Evolutionary conservation across 2,888 invertebrate genomes (phyloP).

Genomic region (Arge pagana): DNA sequence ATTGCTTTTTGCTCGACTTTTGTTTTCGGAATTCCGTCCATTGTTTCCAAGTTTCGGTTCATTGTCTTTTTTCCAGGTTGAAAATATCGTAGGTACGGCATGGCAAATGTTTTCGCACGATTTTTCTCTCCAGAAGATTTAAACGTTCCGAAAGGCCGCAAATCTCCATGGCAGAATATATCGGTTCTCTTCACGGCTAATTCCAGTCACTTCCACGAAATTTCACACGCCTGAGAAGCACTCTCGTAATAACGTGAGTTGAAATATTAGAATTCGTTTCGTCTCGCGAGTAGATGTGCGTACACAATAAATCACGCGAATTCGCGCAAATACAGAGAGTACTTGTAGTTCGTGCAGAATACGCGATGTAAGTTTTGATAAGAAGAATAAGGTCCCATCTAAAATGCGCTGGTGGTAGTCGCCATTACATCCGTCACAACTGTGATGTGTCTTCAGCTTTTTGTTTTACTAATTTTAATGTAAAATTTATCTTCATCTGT

Average conservation of each 20-base stretch:
- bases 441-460: constrained; percentile 27
- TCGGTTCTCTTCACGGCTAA: constrained; percentile 8
- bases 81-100: too few species aligned
- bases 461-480: constrained; percentile 2
- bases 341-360: too few species aligned
- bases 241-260: too few species aligned
- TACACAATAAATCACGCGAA: too few species aligned
- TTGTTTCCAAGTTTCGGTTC: constrained; percentile 22
- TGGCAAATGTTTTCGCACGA: neutral
- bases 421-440: constrained; percentile 32
- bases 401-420: constrained; percentile 23
- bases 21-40: neutral
- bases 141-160: neutral
- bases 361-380: too few species aligned
- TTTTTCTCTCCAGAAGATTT: neutral
- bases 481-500: neutral
- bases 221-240: neutral
- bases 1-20: constrained; percentile 8
- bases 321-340: too few species aligned
- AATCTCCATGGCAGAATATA: neutral
- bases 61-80: constrained; percentile 36
- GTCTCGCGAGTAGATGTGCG: too few species aligned
- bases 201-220: too few species aligned
- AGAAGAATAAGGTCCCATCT: constrained; percentile 25
- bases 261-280: too few species aligned